phyloP scores from a whole-genome alignment of 37 sponge, comb jelly and placozoan genomes.

The Chondrilla cf. caribensis region DNA sequence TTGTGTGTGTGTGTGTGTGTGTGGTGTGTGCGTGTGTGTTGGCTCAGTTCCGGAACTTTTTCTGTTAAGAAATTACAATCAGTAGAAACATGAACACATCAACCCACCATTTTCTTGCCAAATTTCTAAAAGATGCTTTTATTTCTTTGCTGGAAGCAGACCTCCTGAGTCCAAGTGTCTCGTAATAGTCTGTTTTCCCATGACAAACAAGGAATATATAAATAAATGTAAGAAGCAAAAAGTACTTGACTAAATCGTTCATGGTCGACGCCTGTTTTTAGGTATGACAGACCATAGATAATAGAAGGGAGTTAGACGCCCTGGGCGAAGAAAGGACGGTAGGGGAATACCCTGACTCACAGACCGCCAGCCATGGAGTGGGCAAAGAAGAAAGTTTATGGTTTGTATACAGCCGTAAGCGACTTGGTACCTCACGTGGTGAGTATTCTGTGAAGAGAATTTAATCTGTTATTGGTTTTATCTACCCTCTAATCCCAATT shows the following conservation, averaged over 20 bases:
- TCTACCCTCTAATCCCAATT: neutral
- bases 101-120: conserved; percentile 73
- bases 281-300: neutral
- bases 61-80: too few species aligned
- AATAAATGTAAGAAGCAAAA: neutral
- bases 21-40: too few species aligned
- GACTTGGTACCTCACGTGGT: conserved; percentile 66
- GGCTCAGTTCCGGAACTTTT: too few species aligned
- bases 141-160: conserved; percentile 56
- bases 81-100: too few species aligned
- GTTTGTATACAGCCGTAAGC: too few species aligned
- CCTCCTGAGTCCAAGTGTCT: conserved; percentile 47
- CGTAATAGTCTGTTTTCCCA: conserved; percentile 45
- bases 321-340: neutral
- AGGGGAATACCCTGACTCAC: neutral
- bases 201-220: neutral
- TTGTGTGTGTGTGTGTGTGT: too few species aligned
- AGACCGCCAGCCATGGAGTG: neutral
- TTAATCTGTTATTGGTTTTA: too few species aligned
- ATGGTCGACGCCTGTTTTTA: neutral
- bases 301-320: neutral
- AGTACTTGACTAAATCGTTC: neutral
- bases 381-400: too few species aligned
- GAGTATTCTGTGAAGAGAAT: neutral
- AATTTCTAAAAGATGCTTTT: conserved; percentile 42